These are phyloP conservation scores for Nesogale talazaci DNA, from an alignment of 2,113 vertebrate genomes.

Conservation along the genomic window DNA sequence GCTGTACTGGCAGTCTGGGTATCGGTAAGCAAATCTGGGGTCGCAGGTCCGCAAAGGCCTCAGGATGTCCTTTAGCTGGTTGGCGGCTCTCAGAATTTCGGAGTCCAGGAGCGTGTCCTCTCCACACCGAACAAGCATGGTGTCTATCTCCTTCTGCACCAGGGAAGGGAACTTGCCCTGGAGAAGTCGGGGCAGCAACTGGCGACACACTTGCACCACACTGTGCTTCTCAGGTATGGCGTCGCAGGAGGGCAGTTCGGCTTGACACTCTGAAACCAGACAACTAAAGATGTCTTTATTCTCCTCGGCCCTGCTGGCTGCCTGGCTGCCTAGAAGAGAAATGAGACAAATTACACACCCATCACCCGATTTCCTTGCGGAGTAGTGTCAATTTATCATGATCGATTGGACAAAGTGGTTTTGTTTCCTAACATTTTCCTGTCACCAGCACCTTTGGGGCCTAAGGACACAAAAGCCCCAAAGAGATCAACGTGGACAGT, in stretches of 20 bases:
- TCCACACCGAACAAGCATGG: slow-evolving; percentile 81
- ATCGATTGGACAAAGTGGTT: not conserved
- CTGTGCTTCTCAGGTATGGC: slow-evolving; percentile 85
- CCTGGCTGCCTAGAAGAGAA: slow-evolving; percentile 80
- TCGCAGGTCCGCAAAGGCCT: slow-evolving; percentile 87
- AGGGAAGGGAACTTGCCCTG: slow-evolving; percentile 76
- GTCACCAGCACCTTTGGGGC: not conserved
- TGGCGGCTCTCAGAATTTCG: slow-evolving; percentile 57
- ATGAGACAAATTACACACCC: slow-evolving; percentile 57
- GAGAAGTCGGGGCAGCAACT: slow-evolving; percentile 87
- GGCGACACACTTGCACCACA: slow-evolving; percentile 86
- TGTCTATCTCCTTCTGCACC: slow-evolving; percentile 81
- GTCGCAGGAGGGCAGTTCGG: slow-evolving; percentile 82
- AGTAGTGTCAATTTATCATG: not conserved
- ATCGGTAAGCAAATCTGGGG: slow-evolving; percentile 88
- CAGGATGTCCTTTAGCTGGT: slow-evolving; percentile 83
- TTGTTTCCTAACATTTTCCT: not conserved
- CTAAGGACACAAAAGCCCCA: not conserved
- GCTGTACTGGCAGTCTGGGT: slow-evolving; percentile 91
- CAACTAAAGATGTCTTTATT: slow-evolving; percentile 90
- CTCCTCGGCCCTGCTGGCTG: slow-evolving; percentile 59
- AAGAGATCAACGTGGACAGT: not conserved
- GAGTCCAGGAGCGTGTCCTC: not conserved
- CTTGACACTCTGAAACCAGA: slow-evolving; percentile 85
- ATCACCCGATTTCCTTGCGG: not conserved